Evolutionary conservation across 1,140 invertebrate species (phyloP), one percentile per base, ranked within the genome.

Genomic region (Stratiolaelaps scimitus): DNA sequence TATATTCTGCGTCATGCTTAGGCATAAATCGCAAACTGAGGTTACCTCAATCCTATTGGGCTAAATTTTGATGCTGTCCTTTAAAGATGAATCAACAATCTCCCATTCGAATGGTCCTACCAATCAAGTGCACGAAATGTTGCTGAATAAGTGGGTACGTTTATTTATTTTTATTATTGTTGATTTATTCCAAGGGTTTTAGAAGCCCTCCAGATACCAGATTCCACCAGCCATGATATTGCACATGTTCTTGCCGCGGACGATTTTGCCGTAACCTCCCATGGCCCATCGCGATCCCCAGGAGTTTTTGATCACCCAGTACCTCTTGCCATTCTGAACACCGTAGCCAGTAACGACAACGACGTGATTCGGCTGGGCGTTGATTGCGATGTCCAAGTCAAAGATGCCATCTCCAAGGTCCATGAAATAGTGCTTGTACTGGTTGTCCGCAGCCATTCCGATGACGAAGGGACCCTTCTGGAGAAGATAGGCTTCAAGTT

Each of bases 241-340:
- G 47, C 19, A 19, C 66, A 71, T 78, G 30, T 73, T 70, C 44
- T 72, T 71, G 66, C 77, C 76, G 29, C 76, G 69, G 0, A 71
- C 65, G 71, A 80, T 78, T 60, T 71, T 68, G 30, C 78, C 71
- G 69, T 77, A 79, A 4, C 78, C 78, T 17, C 72, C 30, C 60
- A 71, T 67, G 60, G 78, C 78, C 78, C 78, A 79, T 1, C 60
- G 65, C 19, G 65, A 64, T 6, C 87, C 86, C 88, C 88, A 91
- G 83, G 85, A 88, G 76, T 94, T 94, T 72, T 93, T 89, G 26
- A 94, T 76, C 13, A 93, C 84, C 90, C 90, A 95, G 67, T 86
- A 87, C 30, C 84, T 80, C 43, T 80, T 80, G 0, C 47, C 47
- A 15, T 48, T 48, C 47, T 48, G 19, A 28, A 4, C 28, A 23